Evolutionary conservation across 2,888 invertebrate genomes (phyloP), one percentile per base, ranked within the genome.

Genomic region (Poecilus cupreus): DNA sequence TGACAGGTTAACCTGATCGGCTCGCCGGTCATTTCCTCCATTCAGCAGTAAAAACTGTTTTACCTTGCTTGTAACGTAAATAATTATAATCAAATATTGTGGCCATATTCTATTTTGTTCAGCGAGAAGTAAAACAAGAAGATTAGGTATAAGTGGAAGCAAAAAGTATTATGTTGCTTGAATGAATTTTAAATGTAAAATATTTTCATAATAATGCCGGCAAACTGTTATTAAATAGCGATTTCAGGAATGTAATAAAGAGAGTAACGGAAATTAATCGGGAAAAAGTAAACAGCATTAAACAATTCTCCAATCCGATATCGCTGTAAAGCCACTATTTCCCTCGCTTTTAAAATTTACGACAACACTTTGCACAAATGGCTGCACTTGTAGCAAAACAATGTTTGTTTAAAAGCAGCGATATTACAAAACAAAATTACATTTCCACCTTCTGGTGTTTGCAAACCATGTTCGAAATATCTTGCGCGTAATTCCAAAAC

Each of bases 351-450:
- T 24, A n/a, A 60, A 26, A 60, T 60, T 24, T 60, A n/a, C 60
- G 60, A 24, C 3, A 60, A 20, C 57, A 57, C 13, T 60, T 32
- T 22, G 10, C 24, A 11, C 24, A 24, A 60, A 32, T 32, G 32
- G 46, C 3, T 60, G 24, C 13, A 16, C 24, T 57, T 26, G 26
- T 32, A 60, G 60, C 22, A 60, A 60, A 51, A 26, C 60, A 60
- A 60, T 60, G 60, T 60, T 60, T 60, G 32, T 24, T 60, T 22
- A 60, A 60, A 22, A 60, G 60, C 60, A n/a, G 60, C 26, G 24
- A 60, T 60, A 60, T 60, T 26, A 60, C 60, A 60, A 60, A 60
- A 26, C 60, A 60, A 60, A 60, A 60, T 60, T 60, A 60, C 60
- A 60, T 60, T 60, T 60, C 46, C 60, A n/a, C 13, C 24, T 60